Evolutionary conservation across 2,113 vertebrate species (phyloP).

Genomic region (Conger conger): DNA sequence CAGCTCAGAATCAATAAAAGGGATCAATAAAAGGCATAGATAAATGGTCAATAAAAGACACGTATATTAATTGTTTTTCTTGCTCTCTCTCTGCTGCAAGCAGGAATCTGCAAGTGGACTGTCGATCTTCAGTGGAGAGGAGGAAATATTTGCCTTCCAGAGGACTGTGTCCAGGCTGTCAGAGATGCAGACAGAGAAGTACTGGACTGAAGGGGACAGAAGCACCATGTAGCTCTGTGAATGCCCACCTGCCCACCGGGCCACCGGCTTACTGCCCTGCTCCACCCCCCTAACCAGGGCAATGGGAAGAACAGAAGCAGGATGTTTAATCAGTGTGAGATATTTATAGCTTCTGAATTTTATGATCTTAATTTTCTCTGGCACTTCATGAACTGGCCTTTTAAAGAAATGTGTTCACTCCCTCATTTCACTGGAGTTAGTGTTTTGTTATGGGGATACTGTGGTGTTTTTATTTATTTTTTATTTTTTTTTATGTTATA

Average conservation of each 20-base stretch:
- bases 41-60: not conserved
- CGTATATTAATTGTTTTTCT: not conserved
- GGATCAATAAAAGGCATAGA: too few relatives aligned
- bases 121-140: conserved; percentile 93
- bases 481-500: too few relatives aligned
- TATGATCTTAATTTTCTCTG: conserved; percentile 43
- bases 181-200: conserved; percentile 96
- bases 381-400: conserved; percentile 57
- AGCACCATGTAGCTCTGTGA: conserved; percentile 53
- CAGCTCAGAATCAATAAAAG: too few relatives aligned
- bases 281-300: not conserved
- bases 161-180: conserved; percentile 91
- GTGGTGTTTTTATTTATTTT: too few relatives aligned
- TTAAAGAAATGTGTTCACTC: not conserved
- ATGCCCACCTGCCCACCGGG: not conserved
- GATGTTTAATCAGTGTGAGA: conserved; percentile 18
- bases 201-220: conserved; percentile 90
- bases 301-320: conserved; percentile 21
- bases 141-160: conserved; percentile 93
- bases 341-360: conserved; percentile 50
- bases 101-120: conserved; percentile 83
- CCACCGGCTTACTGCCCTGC: conserved; percentile 4
- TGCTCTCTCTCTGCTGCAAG: not conserved
- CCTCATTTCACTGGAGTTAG: not conserved
- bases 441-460: not conserved